phyloP scores from a whole-genome alignment of 2,797 vertebrate species.

The Sphenodon punctatus region DNA sequence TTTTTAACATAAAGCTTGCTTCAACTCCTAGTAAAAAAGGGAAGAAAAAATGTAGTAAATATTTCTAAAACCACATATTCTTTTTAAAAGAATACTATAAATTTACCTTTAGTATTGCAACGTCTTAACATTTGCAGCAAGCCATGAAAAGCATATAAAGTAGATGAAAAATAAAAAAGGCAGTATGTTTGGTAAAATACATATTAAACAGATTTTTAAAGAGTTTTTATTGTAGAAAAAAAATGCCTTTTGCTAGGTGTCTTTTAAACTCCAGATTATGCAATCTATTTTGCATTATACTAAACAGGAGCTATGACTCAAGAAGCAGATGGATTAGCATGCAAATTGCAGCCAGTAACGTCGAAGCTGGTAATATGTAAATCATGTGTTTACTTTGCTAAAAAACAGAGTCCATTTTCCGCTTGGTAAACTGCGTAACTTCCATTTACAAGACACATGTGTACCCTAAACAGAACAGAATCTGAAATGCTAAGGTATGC shows the following conservation, averaged over 20 bases:
- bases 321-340: constrained; percentile 37
- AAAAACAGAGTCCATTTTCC: background rate
- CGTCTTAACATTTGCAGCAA: no score
- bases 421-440: no score
- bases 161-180: no score
- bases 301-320: constrained; percentile 21
- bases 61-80: constrained; percentile 8
- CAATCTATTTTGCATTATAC: constrained; percentile 14
- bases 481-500: background rate
- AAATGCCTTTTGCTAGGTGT: constrained; percentile 4
- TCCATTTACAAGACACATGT: background rate
- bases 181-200: no score
- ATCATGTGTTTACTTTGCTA: background rate
- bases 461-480: background rate
- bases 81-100: constrained; percentile 1
- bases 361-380: constrained; percentile 27
- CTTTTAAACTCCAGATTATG: constrained; percentile 38
- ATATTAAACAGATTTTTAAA: background rate
- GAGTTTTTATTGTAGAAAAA: constrained; percentile 11
- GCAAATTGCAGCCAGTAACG: constrained; percentile 36
- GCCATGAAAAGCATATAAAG: no score
- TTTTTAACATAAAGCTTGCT: constrained; percentile 85
- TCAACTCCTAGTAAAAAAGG: constrained; percentile 82
- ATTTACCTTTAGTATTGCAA: no score
- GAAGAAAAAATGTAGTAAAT: constrained; percentile 35